phyloP scores from a whole-genome alignment of 92 coral and sea anemone species.

The Zoanthus gigantus region DNA sequence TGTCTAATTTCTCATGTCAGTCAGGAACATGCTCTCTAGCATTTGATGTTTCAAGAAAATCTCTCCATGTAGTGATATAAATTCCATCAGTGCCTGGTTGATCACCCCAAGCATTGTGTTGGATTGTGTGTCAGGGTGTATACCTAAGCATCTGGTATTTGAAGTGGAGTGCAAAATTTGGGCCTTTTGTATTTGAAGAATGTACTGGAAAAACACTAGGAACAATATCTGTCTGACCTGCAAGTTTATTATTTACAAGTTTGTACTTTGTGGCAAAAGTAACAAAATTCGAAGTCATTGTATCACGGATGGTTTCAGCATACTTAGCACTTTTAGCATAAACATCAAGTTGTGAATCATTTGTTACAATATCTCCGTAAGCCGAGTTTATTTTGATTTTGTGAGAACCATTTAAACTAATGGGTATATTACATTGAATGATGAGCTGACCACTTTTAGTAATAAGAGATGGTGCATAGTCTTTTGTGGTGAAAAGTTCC shows the following conservation, averaged over 20 bases:
- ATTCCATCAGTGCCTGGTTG: slow-evolving; percentile 39
- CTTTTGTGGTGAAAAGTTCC: slow-evolving; percentile 42
- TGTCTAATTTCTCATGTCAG: slow-evolving; percentile 42
- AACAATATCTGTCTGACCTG: slow-evolving; percentile 42
- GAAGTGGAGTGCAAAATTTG: slow-evolving; percentile 6
- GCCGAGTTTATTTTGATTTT: slow-evolving; percentile 10
- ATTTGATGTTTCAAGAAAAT: slow-evolving; percentile 35
- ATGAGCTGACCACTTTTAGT: slow-evolving; percentile 47
- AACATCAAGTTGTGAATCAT: slow-evolving; percentile 40
- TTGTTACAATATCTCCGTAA: slow-evolving; percentile 43
- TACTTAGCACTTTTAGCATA: slow-evolving; percentile 49
- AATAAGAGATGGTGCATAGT: slow-evolving; percentile 41
- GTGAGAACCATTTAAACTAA: slow-evolving; percentile 45
- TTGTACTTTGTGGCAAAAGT: slow-evolving; percentile 45
- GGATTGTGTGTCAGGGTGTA: slow-evolving; percentile 60
- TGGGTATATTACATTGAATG: slow-evolving; percentile 45
- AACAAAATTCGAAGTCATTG: slow-evolving; percentile 38
- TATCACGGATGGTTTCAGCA: slow-evolving; percentile 18
- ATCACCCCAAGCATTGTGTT: slow-evolving; percentile 56
- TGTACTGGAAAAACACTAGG: slow-evolving; percentile 54
- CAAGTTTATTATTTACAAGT: background rate
- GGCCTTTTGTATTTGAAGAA: slow-evolving; percentile 14
- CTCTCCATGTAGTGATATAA: slow-evolving; percentile 38
- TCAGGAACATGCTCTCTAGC: slow-evolving; percentile 51
- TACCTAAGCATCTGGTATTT: slow-evolving; percentile 15